These are phyloP conservation scores for Ophion ellenae DNA, from an alignment of 2,888 invertebrate genomes.

Conservation along the genomic window DNA sequence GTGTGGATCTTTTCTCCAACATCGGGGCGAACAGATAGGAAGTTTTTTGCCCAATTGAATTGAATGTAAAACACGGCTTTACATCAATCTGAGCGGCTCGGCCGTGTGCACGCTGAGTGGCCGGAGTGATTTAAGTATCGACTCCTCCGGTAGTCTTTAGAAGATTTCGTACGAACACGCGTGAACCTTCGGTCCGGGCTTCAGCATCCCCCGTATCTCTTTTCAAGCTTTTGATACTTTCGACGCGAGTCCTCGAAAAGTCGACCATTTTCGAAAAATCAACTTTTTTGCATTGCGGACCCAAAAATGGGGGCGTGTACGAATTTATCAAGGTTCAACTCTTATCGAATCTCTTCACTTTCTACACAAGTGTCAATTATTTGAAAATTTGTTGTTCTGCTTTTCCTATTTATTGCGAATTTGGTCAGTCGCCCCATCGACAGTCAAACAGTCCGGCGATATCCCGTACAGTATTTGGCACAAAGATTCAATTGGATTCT, in stretches of 20 bases:
- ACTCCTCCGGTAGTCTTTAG: constrained; percentile 76
- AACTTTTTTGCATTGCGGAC: neutral
- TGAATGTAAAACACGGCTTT: constrained; percentile 84
- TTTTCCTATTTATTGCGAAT: too few relatives aligned
- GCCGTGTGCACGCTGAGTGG: constrained; percentile 77
- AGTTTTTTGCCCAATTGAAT: constrained; percentile 83
- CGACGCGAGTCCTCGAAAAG: neutral
- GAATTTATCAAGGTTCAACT: neutral
- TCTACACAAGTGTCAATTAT: too few relatives aligned
- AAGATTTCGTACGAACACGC: constrained; percentile 73
- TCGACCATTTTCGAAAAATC: neutral
- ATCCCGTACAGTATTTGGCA: too few relatives aligned
- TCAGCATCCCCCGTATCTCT: neutral
- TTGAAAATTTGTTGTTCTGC: too few relatives aligned
- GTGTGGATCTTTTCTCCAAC: constrained; percentile 1
- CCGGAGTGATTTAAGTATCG: constrained; percentile 82
- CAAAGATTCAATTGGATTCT: too few relatives aligned
- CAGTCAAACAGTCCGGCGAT: too few relatives aligned
- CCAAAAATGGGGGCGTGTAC: neutral
- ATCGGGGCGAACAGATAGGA: constrained; percentile 68
- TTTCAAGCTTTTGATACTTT: constrained; percentile 2
- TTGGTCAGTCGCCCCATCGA: too few relatives aligned
- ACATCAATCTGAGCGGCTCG: constrained; percentile 83
- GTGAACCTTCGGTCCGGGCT: constrained; percentile 12
- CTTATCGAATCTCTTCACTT: neutral